Evolutionary conservation across 1,140 invertebrate genomes (phyloP).

Genomic region (Drosophila ohnishii): DNA sequence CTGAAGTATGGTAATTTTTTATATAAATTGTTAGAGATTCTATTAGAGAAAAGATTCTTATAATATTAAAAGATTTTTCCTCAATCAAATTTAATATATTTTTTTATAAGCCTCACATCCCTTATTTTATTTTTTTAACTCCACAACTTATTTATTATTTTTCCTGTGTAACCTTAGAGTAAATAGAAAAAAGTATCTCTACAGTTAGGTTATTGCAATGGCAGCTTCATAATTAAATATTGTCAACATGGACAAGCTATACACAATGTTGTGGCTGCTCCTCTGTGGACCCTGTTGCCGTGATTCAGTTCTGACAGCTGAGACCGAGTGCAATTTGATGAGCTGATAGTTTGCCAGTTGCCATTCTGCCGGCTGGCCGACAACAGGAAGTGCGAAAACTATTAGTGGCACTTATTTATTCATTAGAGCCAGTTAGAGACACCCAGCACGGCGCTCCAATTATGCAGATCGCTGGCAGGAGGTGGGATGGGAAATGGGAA

Average conservation of each 20-base stretch:
- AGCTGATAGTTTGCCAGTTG: slow-evolving; percentile 31
- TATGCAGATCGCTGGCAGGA: slow-evolving; percentile 52
- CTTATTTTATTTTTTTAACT: no score
- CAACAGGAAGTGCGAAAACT: slow-evolving; percentile 80
- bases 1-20: background rate
- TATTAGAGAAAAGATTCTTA: background rate
- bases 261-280: slow-evolving; percentile 22
- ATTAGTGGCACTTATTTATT: slow-evolving; percentile 82
- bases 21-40: background rate
- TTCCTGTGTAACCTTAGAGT: background rate
- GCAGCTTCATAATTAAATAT: slow-evolving; percentile 73
- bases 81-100: no score
- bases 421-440: slow-evolving; percentile 81
- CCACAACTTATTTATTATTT: slow-evolving; percentile 31
- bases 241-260: slow-evolving; percentile 54
- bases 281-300: background rate
- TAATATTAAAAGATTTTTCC: background rate
- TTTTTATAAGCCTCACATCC: background rate
- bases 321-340: slow-evolving; percentile 56
- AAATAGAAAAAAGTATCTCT: slow-evolving; percentile 16
- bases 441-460: slow-evolving; percentile 64
- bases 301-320: slow-evolving; percentile 17
- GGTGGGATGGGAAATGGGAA: background rate
- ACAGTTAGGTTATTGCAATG: slow-evolving; percentile 53
- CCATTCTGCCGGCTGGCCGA: slow-evolving; percentile 33